A percentile compares a stretch with the other conserved stretches of the same genome.
Conservation (phyloP, 2,113 vertebrate genomes). For the Neoarius graeffei region DNA sequence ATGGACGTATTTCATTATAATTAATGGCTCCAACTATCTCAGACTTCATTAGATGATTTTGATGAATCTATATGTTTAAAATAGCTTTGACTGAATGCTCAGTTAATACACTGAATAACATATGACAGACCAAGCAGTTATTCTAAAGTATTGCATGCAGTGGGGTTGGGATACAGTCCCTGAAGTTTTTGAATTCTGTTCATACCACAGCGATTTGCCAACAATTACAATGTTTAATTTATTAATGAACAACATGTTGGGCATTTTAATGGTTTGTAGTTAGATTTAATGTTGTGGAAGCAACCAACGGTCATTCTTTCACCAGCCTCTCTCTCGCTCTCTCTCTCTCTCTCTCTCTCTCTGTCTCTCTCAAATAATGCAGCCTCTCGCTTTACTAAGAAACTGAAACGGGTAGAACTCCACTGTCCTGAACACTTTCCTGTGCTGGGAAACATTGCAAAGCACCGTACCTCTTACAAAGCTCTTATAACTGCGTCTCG, state of each 20-base stretch:
- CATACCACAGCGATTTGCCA: neutral
- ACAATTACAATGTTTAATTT: too few relatives aligned
- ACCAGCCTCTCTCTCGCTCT: neutral
- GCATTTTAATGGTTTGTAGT: neutral
- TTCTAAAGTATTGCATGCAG: too few relatives aligned
- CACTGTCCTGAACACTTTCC: too few relatives aligned
- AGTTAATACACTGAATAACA: neutral
- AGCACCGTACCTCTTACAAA: too few relatives aligned
- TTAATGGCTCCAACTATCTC: neutral
- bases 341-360: too few relatives aligned
- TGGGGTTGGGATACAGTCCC: too few relatives aligned
- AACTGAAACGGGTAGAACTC: neutral
- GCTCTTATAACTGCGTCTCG: too few relatives aligned
- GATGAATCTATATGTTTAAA: neutral
- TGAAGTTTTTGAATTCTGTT: too few relatives aligned
- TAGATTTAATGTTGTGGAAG: too few relatives aligned
- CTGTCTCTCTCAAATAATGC: too few relatives aligned
- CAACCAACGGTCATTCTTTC: neutral
- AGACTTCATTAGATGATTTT: neutral
- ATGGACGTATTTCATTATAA: neutral
- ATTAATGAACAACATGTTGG: too few relatives aligned
- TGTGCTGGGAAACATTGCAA: too few relatives aligned
- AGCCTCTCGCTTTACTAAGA: neutral
- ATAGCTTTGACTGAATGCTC: neutral
- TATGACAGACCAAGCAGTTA: neutral